Evolutionary conservation across 2,113 vertebrate species (phyloP).

Genomic region (Clupea harengus): DNA sequence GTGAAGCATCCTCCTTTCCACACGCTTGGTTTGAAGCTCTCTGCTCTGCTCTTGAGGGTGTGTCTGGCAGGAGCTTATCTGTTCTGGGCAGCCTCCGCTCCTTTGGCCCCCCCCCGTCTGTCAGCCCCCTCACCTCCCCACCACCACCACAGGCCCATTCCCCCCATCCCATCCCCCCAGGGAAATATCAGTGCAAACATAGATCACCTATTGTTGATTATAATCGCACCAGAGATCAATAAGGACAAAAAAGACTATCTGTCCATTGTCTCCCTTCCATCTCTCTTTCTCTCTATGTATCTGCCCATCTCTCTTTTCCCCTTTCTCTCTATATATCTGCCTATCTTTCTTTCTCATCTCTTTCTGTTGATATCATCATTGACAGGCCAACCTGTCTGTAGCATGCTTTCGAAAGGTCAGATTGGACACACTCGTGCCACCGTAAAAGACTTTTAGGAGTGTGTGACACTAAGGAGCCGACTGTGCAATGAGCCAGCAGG

Average conservation of each 20-base stretch:
- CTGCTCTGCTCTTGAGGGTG: not conserved
- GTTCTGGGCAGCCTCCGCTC: not conserved
- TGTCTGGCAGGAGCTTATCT: not conserved
- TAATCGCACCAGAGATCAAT: no score
- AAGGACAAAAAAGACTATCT: no score
- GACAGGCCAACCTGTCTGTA: not conserved
- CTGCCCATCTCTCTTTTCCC: no score
- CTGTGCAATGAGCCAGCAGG: not conserved
- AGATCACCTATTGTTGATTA: no score
- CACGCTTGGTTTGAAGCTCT: not conserved
- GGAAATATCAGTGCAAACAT: no score
- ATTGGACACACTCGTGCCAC: not conserved
- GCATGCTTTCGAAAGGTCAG: not conserved
- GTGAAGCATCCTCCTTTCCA: not conserved
- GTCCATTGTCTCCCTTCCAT: no score
- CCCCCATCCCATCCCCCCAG: no score
- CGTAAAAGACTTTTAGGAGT: not conserved
- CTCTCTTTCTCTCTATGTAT: no score
- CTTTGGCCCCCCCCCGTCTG: not conserved
- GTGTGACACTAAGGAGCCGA: not conserved
- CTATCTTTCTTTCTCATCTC: no score
- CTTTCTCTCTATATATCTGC: no score
- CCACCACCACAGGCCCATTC: not conserved
- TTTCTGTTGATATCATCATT: no score
- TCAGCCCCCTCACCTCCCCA: not conserved